Evolutionary conservation across 1,140 invertebrate species (phyloP).

Genomic region (Campodea augens): DNA sequence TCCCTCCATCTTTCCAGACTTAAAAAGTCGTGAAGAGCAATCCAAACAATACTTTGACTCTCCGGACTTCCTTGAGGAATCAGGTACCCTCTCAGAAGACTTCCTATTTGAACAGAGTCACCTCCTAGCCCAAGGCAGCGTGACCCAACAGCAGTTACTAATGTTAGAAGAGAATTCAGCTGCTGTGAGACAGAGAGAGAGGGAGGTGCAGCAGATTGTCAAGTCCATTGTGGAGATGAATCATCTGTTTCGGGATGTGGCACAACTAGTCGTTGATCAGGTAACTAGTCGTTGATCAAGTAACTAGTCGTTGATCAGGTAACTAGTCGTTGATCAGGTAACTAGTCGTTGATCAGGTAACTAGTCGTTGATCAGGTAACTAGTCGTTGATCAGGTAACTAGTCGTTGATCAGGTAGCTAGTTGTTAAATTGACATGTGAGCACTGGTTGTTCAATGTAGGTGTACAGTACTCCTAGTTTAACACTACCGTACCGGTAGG

Average conservation of each 20-base stretch:
- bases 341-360: conserved; percentile 6
- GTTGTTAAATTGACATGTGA: conserved; percentile 1
- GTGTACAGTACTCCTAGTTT: too few relatives aligned
- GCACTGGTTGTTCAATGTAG: not conserved
- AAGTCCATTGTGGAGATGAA: conserved; percentile 84
- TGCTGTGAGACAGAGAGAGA: conserved; percentile 56
- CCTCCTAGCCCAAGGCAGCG: conserved; percentile 18
- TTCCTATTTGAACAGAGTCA: conserved; percentile 15
- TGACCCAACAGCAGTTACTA: conserved; percentile 45
- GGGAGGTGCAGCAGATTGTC: conserved; percentile 78
- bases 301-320: not conserved
- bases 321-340: conserved; percentile 4
- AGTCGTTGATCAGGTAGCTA: conserved; percentile 21
- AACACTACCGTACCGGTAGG: too few relatives aligned
- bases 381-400: not conserved
- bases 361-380: conserved; percentile 4
- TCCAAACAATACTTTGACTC: conserved; percentile 62
- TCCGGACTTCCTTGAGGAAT: conserved; percentile 9
- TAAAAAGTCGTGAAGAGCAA: conserved; percentile 72
- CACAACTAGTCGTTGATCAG: conserved; percentile 40
- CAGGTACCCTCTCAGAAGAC: conserved; percentile 4
- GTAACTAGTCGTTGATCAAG: conserved; percentile 20
- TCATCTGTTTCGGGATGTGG: conserved; percentile 68
- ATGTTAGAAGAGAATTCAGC: conserved; percentile 66
- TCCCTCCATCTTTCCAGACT: conserved; percentile 27